Percentiles rank a stretch among this genome's conserved stretches.
phyloP scores from a whole-genome alignment of 2,113 vertebrate genomes.

The Psettodes erumei region DNA sequence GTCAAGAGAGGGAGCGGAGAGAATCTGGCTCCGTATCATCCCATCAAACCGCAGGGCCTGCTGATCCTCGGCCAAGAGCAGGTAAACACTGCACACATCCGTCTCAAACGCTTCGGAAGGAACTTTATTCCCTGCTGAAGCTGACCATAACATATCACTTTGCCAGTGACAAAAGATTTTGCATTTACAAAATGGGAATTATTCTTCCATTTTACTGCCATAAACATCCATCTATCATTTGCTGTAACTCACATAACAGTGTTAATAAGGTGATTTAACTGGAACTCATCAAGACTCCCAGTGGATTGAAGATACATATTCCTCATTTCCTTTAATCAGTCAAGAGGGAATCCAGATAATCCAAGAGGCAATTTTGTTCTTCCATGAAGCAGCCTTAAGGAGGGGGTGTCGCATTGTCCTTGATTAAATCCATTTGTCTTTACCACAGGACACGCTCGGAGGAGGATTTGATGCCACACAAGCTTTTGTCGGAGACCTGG shows the following conservation, averaged over 20 bases:
- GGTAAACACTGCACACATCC: constrained; percentile 77
- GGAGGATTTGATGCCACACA: constrained; percentile 98
- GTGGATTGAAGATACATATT: constrained; percentile 6
- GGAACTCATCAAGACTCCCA: constrained; percentile 25
- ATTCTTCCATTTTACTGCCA: constrained; percentile 15
- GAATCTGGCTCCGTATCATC: constrained; percentile 96
- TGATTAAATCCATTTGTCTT: constrained; percentile 52
- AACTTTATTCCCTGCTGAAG: background rate
- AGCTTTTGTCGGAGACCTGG: constrained; percentile 96
- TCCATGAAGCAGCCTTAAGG: background rate
- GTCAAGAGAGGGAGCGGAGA: constrained; percentile 92
- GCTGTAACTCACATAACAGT: constrained; percentile 1
- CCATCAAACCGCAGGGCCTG: constrained; percentile 95
- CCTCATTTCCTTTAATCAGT: constrained; percentile 17
- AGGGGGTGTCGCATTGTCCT: constrained; percentile 3
- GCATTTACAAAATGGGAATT: no score
- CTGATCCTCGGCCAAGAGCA: constrained; percentile 97
- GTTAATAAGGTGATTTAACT: constrained; percentile 31
- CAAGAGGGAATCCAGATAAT: constrained; percentile 22
- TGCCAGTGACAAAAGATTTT: background rate
- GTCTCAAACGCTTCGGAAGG: background rate
- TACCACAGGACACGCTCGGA: constrained; percentile 91
- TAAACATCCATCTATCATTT: background rate
- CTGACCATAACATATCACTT: background rate
- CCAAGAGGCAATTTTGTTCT: constrained; percentile 8